Evolutionary conservation across 2,888 invertebrate genomes (phyloP).

Genomic region (Hylaea fasciaria): DNA sequence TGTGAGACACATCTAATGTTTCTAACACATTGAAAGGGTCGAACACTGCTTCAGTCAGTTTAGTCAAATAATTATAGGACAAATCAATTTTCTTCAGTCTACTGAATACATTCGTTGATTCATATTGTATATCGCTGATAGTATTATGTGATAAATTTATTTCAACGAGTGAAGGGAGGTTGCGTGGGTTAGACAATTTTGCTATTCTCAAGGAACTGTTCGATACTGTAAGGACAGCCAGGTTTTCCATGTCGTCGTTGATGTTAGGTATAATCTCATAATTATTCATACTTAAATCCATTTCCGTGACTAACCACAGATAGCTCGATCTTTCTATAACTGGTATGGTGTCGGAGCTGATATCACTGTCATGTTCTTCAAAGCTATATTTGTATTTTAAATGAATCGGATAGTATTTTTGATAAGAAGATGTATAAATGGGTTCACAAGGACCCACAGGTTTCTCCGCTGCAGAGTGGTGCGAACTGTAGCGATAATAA

Average conservation of each 20-base stretch:
- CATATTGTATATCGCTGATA: slow-evolving; percentile 50
- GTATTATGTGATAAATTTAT: slow-evolving; percentile 65
- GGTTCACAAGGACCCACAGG: too few species aligned
- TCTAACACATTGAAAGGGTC: slow-evolving; percentile 51
- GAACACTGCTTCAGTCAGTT: slow-evolving; percentile 57
- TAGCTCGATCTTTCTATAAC: too few species aligned
- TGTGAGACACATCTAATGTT: slow-evolving; percentile 63
- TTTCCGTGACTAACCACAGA: slow-evolving; percentile 6
- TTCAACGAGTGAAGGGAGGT: slow-evolving; percentile 46
- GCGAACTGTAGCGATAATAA: background rate
- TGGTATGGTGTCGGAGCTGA: too few species aligned
- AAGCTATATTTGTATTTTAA: background rate
- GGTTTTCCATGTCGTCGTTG: slow-evolving; percentile 46
- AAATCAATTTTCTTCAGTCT: slow-evolving; percentile 56
- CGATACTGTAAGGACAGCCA: slow-evolving; percentile 56
- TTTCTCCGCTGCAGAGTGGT: too few species aligned
- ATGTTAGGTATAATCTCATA: slow-evolving; percentile 47
- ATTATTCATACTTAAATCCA: slow-evolving; percentile 56
- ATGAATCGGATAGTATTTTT: slow-evolving; percentile 1
- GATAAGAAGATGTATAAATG: too few species aligned
- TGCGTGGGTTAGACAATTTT: slow-evolving; percentile 48
- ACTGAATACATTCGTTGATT: slow-evolving; percentile 23
- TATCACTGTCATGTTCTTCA: too few species aligned
- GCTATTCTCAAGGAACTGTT: slow-evolving; percentile 53
- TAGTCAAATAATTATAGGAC: slow-evolving; percentile 59